Conservation (phyloP, 1,140 invertebrate genomes). For the Catajapyx aquilonaris region DNA sequence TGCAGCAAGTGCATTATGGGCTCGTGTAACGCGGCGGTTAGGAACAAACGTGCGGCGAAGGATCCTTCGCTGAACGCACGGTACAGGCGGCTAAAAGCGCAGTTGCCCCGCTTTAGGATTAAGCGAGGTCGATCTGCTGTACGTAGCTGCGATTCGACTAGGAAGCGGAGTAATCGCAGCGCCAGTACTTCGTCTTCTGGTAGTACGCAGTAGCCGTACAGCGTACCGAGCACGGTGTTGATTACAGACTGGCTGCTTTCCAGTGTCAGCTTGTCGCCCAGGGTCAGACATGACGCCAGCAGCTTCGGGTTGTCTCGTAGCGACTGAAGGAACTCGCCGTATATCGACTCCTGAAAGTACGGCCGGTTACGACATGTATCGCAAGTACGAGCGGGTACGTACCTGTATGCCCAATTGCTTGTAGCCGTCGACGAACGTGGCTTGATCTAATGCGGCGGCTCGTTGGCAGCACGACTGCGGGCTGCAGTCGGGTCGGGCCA, state of each 20-base stretch:
- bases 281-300: slow-evolving; percentile 51
- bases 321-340: slow-evolving; percentile 56
- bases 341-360: slow-evolving; percentile 46
- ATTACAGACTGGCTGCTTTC: slow-evolving; percentile 40
- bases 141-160: slow-evolving; percentile 65
- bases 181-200: slow-evolving; percentile 62
- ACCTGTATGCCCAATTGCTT: slow-evolving; percentile 62
- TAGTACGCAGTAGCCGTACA: slow-evolving; percentile 63
- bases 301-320: slow-evolving; percentile 59
- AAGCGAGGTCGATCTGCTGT: slow-evolving; percentile 61
- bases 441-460: slow-evolving; percentile 52
- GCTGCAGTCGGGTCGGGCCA: slow-evolving; percentile 46
- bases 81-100: slow-evolving; percentile 76
- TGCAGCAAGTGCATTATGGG: slow-evolving; percentile 83
- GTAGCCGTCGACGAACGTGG: slow-evolving; percentile 70
- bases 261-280: slow-evolving; percentile 44
- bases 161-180: slow-evolving; percentile 49
- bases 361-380: no score
- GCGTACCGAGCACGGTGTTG: slow-evolving; percentile 49
- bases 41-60: slow-evolving; percentile 74
- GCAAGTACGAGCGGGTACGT: no score
- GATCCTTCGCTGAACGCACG: slow-evolving; percentile 75
- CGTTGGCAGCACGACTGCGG: slow-evolving; percentile 50
- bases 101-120: slow-evolving; percentile 59
- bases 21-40: slow-evolving; percentile 73